Conservation (phyloP, 2,113 vertebrate species). For the Anas platyrhynchos region DNA sequence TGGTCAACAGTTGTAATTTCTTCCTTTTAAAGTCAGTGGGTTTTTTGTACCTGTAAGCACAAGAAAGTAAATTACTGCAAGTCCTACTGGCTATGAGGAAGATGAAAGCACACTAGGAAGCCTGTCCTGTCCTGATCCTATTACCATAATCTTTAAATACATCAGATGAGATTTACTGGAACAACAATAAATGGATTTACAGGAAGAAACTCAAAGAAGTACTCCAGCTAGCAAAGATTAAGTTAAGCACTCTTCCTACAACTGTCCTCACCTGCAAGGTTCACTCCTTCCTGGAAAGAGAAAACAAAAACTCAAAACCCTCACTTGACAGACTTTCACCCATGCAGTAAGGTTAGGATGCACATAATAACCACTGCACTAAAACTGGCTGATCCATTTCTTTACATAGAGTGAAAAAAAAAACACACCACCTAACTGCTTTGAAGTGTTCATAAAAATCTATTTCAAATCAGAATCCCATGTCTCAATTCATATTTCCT, state of each 20-base stretch:
- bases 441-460: neutral
- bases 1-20: constrained; percentile 96
- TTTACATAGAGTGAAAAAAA: neutral
- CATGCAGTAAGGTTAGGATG: neutral
- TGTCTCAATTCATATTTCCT: neutral
- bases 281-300: neutral
- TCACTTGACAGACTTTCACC: neutral
- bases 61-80: constrained; percentile 11
- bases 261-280: neutral
- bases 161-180: neutral
- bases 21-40: constrained; percentile 99
- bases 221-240: neutral
- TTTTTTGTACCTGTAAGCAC: constrained; percentile 93
- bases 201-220: neutral
- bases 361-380: neutral
- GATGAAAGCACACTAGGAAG: neutral
- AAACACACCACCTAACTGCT: neutral
- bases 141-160: neutral
- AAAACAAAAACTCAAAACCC: neutral
- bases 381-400: neutral
- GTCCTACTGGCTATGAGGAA: neutral
- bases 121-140: neutral
- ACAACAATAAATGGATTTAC: neutral
- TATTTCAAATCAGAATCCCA: neutral
- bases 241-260: neutral